These are phyloP conservation scores for Morpho deidamia DNA, from an alignment of 2,888 invertebrate genomes.

Conservation along the genomic window DNA sequence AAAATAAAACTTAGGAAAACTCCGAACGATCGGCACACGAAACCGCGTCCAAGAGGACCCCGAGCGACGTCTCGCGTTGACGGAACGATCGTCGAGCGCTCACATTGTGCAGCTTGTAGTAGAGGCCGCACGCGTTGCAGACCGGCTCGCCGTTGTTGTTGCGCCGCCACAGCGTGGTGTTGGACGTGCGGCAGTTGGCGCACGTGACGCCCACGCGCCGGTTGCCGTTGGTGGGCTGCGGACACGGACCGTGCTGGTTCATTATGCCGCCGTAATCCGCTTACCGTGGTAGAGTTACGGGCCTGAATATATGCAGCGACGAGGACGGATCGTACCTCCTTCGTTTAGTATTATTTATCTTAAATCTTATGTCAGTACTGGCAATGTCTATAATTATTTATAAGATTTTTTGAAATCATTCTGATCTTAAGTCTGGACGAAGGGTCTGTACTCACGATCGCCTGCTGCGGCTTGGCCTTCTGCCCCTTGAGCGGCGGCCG, in stretches of 20 bases:
- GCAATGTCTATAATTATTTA: no score
- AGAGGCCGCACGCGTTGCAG: slow-evolving; percentile 98
- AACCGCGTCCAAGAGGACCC: no score
- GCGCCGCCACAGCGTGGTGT: slow-evolving; percentile 97
- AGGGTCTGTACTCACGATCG: slow-evolving; percentile 67
- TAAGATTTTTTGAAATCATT: no score
- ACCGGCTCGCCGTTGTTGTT: slow-evolving; percentile 97
- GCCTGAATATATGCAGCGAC: no score
- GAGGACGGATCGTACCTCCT: no score
- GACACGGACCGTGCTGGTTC: neutral
- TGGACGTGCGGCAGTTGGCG: slow-evolving; percentile 95
- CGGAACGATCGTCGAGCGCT: slow-evolving; percentile 33
- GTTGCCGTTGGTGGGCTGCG: slow-evolving; percentile 77
- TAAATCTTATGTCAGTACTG: no score
- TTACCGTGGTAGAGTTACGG: no score
- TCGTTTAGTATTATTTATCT: no score
- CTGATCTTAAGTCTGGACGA: no score
- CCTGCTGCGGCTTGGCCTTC: slow-evolving; percentile 81
- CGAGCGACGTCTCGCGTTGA: slow-evolving; percentile 8
- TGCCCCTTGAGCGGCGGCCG: slow-evolving; percentile 84
- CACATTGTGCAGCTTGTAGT: slow-evolving; percentile 91
- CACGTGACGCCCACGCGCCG: slow-evolving; percentile 89
- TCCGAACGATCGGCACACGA: no score
- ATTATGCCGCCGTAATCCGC: neutral
- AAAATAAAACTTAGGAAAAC: no score